Evolutionary conservation across 2,113 vertebrate genomes (phyloP).

Genomic region (Paradoxurus hermaphroditus): DNA sequence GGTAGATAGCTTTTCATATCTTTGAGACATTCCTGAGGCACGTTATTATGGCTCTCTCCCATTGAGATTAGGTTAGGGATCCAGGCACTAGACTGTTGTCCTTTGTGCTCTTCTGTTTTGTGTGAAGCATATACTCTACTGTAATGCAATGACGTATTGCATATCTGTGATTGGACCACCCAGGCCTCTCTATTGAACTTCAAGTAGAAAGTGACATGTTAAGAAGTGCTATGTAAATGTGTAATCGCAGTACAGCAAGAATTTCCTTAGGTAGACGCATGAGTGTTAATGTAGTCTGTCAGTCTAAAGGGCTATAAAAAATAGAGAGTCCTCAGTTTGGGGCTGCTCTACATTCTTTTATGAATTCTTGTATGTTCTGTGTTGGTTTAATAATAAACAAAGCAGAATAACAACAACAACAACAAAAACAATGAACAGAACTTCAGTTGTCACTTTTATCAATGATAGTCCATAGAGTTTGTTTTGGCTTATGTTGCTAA

Average conservation of each 20-base stretch:
- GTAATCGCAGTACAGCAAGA: neutral
- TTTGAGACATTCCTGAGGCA: neutral
- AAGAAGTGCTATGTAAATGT: neutral
- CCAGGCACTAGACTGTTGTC: neutral
- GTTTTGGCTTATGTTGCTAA: neutral
- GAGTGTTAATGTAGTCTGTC: neutral
- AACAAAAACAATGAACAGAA: neutral
- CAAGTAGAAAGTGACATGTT: neutral
- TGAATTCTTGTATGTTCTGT: neutral
- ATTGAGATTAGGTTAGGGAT: neutral
- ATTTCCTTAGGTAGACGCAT: neutral
- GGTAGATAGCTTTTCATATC: neutral
- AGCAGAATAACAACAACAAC: neutral
- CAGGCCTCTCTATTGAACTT: neutral
- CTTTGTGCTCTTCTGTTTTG: neutral
- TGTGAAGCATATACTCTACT: neutral
- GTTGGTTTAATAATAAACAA: neutral
- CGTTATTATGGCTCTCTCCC: neutral
- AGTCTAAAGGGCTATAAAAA: neutral
- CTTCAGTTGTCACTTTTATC: neutral
- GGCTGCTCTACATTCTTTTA: neutral
- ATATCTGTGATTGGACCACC: neutral
- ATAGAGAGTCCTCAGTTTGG: neutral
- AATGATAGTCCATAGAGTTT: neutral
- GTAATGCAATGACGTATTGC: neutral